phyloP scores from a whole-genome alignment of 2,113 vertebrate genomes.

The Tympanuchus pallidicinctus region DNA sequence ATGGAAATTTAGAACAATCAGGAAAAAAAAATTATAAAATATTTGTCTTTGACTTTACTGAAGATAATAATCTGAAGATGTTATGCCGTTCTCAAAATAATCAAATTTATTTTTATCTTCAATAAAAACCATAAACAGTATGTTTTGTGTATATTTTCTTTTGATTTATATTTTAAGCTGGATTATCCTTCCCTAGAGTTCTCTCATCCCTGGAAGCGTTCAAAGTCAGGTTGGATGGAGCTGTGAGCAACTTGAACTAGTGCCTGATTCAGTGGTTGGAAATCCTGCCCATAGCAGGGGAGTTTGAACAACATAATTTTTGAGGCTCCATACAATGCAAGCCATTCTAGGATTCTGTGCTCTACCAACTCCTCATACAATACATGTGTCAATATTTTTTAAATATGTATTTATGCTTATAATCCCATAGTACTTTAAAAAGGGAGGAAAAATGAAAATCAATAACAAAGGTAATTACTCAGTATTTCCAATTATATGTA shows the following conservation, averaged over 20 bases:
- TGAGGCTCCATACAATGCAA: no score
- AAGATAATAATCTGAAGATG: background rate
- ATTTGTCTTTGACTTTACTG: background rate
- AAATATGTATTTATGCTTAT: background rate
- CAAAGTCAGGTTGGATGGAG: no score
- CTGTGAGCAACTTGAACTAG: no score
- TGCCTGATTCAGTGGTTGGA: no score
- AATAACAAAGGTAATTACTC: background rate
- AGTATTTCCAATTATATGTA: background rate
- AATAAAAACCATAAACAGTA: background rate
- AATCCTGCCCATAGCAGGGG: no score
- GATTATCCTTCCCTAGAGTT: background rate
- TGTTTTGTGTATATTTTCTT: background rate
- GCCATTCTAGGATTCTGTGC: background rate
- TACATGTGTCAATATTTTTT: no score
- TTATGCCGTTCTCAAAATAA: background rate
- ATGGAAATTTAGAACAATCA: background rate
- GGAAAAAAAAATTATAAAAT: background rate
- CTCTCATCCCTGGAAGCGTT: no score
- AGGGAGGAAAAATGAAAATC: background rate
- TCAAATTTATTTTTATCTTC: background rate
- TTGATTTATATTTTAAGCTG: background rate
- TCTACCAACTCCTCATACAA: background rate
- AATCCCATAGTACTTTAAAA: background rate
- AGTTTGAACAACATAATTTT: background rate